Conservation (phyloP, 2,888 invertebrate species). For the Eledona agricola region DNA sequence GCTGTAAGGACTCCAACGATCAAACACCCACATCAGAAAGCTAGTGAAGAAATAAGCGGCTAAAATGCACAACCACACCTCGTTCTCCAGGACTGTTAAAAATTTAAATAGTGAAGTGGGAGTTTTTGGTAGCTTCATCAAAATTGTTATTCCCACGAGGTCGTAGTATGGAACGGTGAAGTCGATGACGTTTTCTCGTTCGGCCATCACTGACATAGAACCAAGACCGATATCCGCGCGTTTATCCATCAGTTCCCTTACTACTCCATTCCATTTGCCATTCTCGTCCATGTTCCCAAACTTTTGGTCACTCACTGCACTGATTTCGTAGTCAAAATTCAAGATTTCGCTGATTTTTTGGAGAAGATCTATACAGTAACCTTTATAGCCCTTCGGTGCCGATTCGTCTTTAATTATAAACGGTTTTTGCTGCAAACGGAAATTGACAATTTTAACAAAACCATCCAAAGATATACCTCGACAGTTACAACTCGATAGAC, state of each 20-base stretch:
- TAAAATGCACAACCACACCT: constrained; percentile 96
- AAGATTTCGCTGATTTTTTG: constrained; percentile 85
- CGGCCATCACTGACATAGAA: constrained; percentile 96
- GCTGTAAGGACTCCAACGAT: constrained; percentile 96
- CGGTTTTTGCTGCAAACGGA: constrained; percentile 75
- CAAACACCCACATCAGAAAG: constrained; percentile 95
- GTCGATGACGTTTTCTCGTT: constrained; percentile 95
- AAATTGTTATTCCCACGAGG: constrained; percentile 94
- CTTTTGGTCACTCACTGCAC: constrained; percentile 79
- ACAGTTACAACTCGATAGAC: constrained; percentile 90
- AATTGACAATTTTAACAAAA: not conserved
- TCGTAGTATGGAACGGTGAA: constrained; percentile 99
- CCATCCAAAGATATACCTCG: no score
- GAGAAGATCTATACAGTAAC: constrained; percentile 95
- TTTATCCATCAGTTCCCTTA: constrained; percentile 63
- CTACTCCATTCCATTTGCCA: constrained; percentile 71
- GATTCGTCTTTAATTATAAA: constrained; percentile 78
- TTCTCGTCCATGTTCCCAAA: constrained; percentile 91
- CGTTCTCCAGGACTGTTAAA: constrained; percentile 92
- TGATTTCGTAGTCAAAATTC: constrained; percentile 90
- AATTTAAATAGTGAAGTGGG: constrained; percentile 96
- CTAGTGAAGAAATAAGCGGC: constrained; percentile 96
- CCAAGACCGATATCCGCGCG: constrained; percentile 93
- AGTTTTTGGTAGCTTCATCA: constrained; percentile 90
- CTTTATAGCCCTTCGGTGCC: constrained; percentile 74